Percentiles rank a stretch among this genome's conserved stretches.
phyloP scores from a whole-genome alignment of 2,797 vertebrate species.

The Propithecus deckenii region DNA sequence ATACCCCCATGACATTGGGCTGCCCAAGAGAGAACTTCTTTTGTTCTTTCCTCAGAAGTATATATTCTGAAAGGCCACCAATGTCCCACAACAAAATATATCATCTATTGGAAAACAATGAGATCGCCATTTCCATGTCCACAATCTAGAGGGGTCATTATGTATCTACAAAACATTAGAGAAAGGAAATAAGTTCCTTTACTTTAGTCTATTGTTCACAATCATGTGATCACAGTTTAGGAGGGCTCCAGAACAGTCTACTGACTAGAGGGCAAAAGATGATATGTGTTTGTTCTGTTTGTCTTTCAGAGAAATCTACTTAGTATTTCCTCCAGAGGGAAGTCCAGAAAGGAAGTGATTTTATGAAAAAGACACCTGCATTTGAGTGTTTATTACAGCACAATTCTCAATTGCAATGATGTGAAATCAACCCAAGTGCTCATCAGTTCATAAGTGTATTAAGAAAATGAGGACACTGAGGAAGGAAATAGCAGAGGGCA shows the following conservation, averaged over 20 bases:
- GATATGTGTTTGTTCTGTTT: neutral
- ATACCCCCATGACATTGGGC: neutral
- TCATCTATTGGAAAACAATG: neutral
- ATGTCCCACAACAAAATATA: neutral
- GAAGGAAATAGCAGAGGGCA: no score
- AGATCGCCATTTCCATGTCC: neutral
- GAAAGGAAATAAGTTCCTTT: neutral
- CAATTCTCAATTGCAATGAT: no score
- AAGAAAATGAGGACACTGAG: no score
- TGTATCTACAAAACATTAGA: neutral
- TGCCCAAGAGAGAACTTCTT: neutral
- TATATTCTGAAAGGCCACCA: neutral
- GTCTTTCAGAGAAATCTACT: slow-evolving; percentile 48
- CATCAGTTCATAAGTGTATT: no score
- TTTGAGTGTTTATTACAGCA: no score
- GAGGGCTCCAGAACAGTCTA: neutral
- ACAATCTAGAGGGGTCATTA: neutral
- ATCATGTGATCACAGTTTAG: neutral
- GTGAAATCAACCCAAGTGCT: no score
- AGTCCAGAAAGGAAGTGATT: slow-evolving; percentile 6
- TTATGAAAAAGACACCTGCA: no score
- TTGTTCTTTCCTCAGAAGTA: neutral
- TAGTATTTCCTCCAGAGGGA: slow-evolving; percentile 31
- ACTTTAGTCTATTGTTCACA: neutral
- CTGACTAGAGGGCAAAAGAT: neutral